Percentiles rank a stretch among this genome's conserved stretches.
Evolutionary conservation across 1,140 invertebrate species (phyloP).

Genomic region (Sarcophaga peregrina): DNA sequence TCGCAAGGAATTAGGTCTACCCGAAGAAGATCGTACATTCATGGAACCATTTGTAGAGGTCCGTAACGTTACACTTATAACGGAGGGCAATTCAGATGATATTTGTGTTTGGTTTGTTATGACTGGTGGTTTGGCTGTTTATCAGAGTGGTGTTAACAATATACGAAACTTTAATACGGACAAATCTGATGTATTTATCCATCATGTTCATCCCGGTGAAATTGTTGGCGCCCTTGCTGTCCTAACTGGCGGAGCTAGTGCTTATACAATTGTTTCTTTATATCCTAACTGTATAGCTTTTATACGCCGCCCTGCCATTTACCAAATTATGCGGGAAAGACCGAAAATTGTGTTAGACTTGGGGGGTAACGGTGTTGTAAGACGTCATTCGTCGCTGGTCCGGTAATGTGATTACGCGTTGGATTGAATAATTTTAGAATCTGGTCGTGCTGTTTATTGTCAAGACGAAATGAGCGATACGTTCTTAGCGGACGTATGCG

Average conservation of each 20-base stretch:
- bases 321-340: slow-evolving; percentile 85
- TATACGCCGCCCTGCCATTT: slow-evolving; percentile 86
- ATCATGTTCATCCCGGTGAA: slow-evolving; percentile 77
- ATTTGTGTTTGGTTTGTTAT: slow-evolving; percentile 89
- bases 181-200: slow-evolving; percentile 56
- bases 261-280: slow-evolving; percentile 92
- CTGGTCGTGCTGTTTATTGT: slow-evolving; percentile 93
- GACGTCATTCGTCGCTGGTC: slow-evolving; percentile 94
- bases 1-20: slow-evolving; percentile 74
- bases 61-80: slow-evolving; percentile 76
- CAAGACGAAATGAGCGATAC: slow-evolving; percentile 95
- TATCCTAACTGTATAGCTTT: slow-evolving; percentile 83
- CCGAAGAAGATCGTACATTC: slow-evolving; percentile 74
- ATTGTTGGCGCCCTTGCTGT: slow-evolving; percentile 93
- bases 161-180: slow-evolving; percentile 55
- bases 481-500: slow-evolving; percentile 95
- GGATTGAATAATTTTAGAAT: slow-evolving; percentile 97
- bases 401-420: slow-evolving; percentile 98
- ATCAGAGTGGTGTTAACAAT: slow-evolving; percentile 80
- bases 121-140: slow-evolving; percentile 83
- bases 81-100: slow-evolving; percentile 87
- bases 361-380: slow-evolving; percentile 92
- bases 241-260: slow-evolving; percentile 93
- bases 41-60: slow-evolving; percentile 81
- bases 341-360: slow-evolving; percentile 92